Evolutionary conservation across 1,140 invertebrate species (phyloP).

Genomic region (Bombus fervidus): DNA sequence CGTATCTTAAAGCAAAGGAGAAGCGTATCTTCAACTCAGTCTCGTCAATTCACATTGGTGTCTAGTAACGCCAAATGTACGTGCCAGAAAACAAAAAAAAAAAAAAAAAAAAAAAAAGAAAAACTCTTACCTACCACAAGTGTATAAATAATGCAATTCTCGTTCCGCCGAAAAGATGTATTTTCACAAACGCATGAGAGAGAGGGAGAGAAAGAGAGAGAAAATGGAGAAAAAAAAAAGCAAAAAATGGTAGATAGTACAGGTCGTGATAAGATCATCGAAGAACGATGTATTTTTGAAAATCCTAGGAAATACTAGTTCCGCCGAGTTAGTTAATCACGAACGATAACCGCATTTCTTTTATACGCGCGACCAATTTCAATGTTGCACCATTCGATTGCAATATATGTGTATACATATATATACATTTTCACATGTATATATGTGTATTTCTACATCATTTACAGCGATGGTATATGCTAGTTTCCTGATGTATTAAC

Average conservation of each 20-base stretch:
- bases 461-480: conserved; percentile 28
- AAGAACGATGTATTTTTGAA: conserved; percentile 64
- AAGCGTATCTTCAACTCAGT: conserved; percentile 63
- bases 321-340: conserved; percentile 39
- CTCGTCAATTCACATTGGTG: conserved; percentile 64
- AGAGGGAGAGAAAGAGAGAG: conserved; percentile 11
- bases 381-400: conserved; percentile 8
- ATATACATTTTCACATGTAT: not conserved
- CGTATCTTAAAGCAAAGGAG: conserved; percentile 7
- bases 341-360: conserved; percentile 40
- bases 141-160: conserved; percentile 49
- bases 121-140: conserved; percentile 30
- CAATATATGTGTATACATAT: conserved; percentile 17
- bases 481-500: conserved; percentile 10
- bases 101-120: not conserved
- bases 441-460: conserved; percentile 39
- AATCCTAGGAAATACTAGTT: conserved; percentile 61
- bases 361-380: conserved; percentile 16
- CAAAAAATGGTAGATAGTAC: conserved; percentile 52
- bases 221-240: conserved; percentile 24
- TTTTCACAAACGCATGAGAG: conserved; percentile 43
- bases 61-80: conserved; percentile 49
- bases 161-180: conserved; percentile 48
- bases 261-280: conserved; percentile 43
- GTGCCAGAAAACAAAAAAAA: conserved; percentile 52